These are phyloP conservation scores for Alcedo quadribrachys DNA, from an alignment of 2,797 vertebrate species.

Conservation along the genomic window DNA sequence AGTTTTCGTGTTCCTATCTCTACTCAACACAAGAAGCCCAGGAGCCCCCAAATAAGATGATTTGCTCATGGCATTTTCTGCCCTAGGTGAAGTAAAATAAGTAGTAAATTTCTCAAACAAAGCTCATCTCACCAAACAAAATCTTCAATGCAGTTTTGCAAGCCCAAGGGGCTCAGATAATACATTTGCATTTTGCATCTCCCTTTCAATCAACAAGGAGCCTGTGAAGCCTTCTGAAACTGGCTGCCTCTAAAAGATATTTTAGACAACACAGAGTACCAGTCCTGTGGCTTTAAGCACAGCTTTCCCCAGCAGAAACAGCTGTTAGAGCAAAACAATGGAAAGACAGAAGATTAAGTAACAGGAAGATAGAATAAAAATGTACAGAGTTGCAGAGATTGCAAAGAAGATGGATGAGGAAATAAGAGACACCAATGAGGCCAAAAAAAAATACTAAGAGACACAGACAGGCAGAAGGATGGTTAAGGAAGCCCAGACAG, in stretches of 20 bases:
- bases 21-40: neutral
- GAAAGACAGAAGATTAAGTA: constrained; percentile 30
- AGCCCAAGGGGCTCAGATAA: constrained; percentile 20
- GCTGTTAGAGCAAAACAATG: constrained; percentile 19
- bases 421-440: neutral
- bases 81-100: constrained; percentile 27
- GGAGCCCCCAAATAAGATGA: constrained; percentile 19
- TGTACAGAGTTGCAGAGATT: neutral
- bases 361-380: constrained; percentile 31
- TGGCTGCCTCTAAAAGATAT: neutral
- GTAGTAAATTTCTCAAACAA: constrained; percentile 38
- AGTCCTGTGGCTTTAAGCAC: neutral
- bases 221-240: neutral
- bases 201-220: constrained; percentile 28
- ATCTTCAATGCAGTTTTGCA: constrained; percentile 27
- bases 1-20: neutral
- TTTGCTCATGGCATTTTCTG: neutral
- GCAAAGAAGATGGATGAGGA: constrained; percentile 24
- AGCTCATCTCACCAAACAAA: constrained; percentile 32
- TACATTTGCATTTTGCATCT: constrained; percentile 37
- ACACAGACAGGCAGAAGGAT: neutral
- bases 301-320: constrained; percentile 9
- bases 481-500: neutral
- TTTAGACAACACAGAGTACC: neutral
- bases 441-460: neutral